Conservation (phyloP, 2,113 vertebrate species). For the Cyrtonyx montezumae region DNA sequence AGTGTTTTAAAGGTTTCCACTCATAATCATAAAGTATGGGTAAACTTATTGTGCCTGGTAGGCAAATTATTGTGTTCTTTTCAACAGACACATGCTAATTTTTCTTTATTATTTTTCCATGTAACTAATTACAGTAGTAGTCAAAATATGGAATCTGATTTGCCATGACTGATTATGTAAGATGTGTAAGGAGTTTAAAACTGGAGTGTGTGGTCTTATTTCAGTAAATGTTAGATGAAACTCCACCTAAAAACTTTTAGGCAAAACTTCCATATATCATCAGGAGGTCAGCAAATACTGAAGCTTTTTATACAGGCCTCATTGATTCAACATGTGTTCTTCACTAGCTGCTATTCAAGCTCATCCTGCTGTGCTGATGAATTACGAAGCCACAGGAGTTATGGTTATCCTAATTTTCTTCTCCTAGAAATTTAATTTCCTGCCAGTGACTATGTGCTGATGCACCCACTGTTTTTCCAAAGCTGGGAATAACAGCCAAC, state of each 20-base stretch:
- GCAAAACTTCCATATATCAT: not conserved
- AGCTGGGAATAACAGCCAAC: not conserved
- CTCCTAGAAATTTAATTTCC: constrained; percentile 10
- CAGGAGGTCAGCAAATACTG: not conserved
- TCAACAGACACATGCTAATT: not conserved
- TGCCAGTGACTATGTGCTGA: not conserved
- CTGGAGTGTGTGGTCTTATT: not conserved
- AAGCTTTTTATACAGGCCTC: not conserved
- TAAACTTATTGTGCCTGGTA: not conserved
- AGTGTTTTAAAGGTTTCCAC: not conserved
- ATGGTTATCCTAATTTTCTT: constrained; percentile 21
- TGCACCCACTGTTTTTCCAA: not conserved
- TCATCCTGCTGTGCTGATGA: constrained; percentile 13
- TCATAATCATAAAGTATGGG: not conserved
- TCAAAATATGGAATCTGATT: not conserved
- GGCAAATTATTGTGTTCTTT: not conserved
- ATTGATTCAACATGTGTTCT: not conserved
- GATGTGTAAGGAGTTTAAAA: not conserved
- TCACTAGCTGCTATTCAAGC: not conserved
- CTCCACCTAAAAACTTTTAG: not conserved
- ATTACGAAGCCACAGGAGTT: constrained; percentile 3
- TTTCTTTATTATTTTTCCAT: not conserved
- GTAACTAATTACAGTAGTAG: not conserved
- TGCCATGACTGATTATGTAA: not conserved
- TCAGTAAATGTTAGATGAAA: not conserved